phyloP scores from a whole-genome alignment of 2,888 invertebrate genomes.

The Eristalis arbustorum region DNA sequence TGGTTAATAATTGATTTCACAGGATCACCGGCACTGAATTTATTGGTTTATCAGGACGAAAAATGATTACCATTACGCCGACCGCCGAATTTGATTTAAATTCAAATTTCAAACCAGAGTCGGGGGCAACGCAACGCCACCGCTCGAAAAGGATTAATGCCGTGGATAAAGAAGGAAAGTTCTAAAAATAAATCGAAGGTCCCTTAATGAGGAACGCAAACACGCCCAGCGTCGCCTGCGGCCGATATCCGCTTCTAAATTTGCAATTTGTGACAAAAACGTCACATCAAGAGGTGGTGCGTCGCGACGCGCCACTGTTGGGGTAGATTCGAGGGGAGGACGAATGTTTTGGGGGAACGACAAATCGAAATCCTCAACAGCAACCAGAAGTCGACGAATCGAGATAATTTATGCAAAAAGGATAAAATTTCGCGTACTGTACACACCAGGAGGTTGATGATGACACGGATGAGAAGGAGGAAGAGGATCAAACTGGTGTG shows the following conservation, averaged over 20 bases:
- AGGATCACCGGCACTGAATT: constrained; percentile 37
- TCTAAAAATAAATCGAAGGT: constrained; percentile 57
- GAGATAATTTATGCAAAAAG: constrained; percentile 70
- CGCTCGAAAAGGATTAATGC: constrained; percentile 59
- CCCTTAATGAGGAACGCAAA: constrained; percentile 58
- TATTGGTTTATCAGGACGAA: constrained; percentile 69
- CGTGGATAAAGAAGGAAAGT: constrained; percentile 20
- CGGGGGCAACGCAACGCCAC: background rate
- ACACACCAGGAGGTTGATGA: background rate
- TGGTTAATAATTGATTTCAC: constrained; percentile 67
- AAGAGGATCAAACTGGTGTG: background rate
- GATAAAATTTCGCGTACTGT: constrained; percentile 59
- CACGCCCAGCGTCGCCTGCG: constrained; percentile 31
- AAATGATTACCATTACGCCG: constrained; percentile 57
- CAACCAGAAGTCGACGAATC: constrained; percentile 54
- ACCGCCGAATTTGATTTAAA: constrained; percentile 37
- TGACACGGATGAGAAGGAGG: background rate
- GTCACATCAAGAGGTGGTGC: constrained; percentile 36
- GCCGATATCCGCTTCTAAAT: constrained; percentile 46
- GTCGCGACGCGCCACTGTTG: background rate
- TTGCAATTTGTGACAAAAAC: constrained; percentile 69
- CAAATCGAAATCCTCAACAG: constrained; percentile 40
- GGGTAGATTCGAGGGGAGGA: background rate
- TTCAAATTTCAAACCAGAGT: constrained; percentile 51
- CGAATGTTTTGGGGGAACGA: background rate